Percentiles rank a stretch among this genome's conserved stretches.
phyloP scores from a whole-genome alignment of 2,797 vertebrate species.

The Danio choprae region DNA sequence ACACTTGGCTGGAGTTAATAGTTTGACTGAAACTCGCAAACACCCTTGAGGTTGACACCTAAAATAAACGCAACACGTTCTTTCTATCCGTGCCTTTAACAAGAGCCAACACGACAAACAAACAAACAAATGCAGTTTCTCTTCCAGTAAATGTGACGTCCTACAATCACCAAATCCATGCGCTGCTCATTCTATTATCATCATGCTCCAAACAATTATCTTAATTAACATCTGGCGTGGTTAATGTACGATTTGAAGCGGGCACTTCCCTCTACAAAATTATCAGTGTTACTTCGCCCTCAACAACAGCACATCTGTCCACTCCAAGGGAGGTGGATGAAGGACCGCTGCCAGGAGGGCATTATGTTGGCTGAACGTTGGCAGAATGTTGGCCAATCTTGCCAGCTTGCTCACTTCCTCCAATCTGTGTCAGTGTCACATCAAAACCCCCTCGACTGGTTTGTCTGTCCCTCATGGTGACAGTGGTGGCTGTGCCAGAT shows the following conservation, averaged over 20 bases:
- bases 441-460: slow-evolving; percentile 38
- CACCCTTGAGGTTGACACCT: background rate
- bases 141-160: slow-evolving; percentile 33
- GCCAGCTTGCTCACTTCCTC: slow-evolving; percentile 39
- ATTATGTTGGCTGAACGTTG: slow-evolving; percentile 37
- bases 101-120: slow-evolving; percentile 52
- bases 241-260: slow-evolving; percentile 29
- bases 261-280: slow-evolving; percentile 46
- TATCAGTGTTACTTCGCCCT: slow-evolving; percentile 38
- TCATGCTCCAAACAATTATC: slow-evolving; percentile 51
- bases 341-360: slow-evolving; percentile 36
- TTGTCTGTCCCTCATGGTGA: slow-evolving; percentile 40
- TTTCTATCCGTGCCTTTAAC: slow-evolving; percentile 35
- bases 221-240: slow-evolving; percentile 54
- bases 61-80: slow-evolving; percentile 40
- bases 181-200: slow-evolving; percentile 51
- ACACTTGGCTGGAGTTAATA: background rate
- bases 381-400: slow-evolving; percentile 31
- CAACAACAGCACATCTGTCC: slow-evolving; percentile 56
- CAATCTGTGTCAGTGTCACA: slow-evolving; percentile 41
- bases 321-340: slow-evolving; percentile 17
- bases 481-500: slow-evolving; percentile 29
- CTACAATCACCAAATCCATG: slow-evolving; percentile 21
- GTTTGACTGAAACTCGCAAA: slow-evolving; percentile 36
- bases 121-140: slow-evolving; percentile 12